A percentile compares a stretch with the other conserved stretches of the same genome.
Conservation (phyloP, 2,113 vertebrate genomes). For the Oplegnathus fasciatus region DNA sequence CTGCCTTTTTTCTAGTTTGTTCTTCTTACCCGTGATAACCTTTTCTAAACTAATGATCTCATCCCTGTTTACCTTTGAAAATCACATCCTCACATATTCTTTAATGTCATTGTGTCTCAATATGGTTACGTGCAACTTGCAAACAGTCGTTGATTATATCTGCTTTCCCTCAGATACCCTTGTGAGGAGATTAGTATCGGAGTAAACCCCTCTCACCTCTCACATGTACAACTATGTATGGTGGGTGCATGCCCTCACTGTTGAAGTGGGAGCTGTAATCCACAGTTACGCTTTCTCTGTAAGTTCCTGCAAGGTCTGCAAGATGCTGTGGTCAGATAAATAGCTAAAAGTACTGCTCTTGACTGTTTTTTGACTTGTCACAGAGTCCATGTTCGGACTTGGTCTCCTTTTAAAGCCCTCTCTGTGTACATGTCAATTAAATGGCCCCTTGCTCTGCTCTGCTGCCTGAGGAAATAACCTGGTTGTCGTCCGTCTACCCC, state of each 20-base stretch:
- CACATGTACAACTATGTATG: conserved; percentile 13
- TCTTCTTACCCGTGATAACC: background rate
- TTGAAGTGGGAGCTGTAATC: background rate
- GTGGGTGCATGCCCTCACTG: background rate
- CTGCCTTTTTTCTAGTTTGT: background rate
- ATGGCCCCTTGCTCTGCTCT: conserved; percentile 39
- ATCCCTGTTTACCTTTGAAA: background rate
- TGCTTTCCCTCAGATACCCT: conserved; percentile 21
- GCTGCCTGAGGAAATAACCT: conserved; percentile 68
- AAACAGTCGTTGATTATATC: conserved; percentile 2
- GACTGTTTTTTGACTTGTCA: conserved; percentile 6
- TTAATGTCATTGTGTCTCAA: background rate
- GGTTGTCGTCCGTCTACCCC: conserved; percentile 37
- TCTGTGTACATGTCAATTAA: conserved; percentile 51
- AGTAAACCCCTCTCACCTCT: conserved; percentile 18
- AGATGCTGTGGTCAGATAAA: background rate
- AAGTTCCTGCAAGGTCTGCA: background rate
- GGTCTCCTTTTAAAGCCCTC: background rate
- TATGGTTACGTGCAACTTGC: background rate
- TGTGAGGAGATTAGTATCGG: conserved; percentile 33
- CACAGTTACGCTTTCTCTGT: conserved; percentile 3
- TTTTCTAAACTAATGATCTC: background rate
- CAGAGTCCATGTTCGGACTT: background rate
- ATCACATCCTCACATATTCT: too few species aligned
- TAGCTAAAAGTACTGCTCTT: background rate